Evolutionary conservation across 1,140 invertebrate species (phyloP).

Genomic region (Drosophila nasuta): DNA sequence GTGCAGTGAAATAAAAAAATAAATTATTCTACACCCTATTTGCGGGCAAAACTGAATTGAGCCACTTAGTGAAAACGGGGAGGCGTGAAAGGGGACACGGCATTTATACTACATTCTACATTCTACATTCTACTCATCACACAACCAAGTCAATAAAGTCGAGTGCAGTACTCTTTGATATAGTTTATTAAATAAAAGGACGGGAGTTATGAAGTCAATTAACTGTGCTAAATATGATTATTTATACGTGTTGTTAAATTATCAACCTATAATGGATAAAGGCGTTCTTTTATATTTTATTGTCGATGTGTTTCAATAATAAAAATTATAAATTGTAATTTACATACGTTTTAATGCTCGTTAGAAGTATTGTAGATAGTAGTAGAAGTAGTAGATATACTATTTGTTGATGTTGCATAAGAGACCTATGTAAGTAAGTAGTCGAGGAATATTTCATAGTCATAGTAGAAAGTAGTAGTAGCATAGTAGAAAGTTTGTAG

Average conservation of each 20-base stretch:
- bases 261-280: slow-evolving; percentile 18
- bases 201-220: neutral
- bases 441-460: slow-evolving; percentile 26
- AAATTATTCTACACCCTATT: too few species aligned
- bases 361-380: slow-evolving; percentile 55
- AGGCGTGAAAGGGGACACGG: too few species aligned
- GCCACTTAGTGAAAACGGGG: too few species aligned
- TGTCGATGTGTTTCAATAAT: slow-evolving; percentile 20
- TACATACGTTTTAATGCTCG: slow-evolving; percentile 65
- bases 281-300: slow-evolving; percentile 19
- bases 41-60: too few species aligned
- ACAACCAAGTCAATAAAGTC: neutral
- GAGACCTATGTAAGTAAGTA: slow-evolving; percentile 34
- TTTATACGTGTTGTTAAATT: slow-evolving; percentile 7
- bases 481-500: slow-evolving; percentile 18
- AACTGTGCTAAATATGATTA: neutral
- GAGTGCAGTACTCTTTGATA: neutral
- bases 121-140: neutral
- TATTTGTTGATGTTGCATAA: slow-evolving; percentile 46
- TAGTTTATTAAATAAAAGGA: neutral
- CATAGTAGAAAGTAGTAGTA: slow-evolving; percentile 32
- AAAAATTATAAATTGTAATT: slow-evolving; percentile 46
- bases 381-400: slow-evolving; percentile 18
- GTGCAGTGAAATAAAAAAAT: too few species aligned
- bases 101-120: neutral